Evolutionary conservation across 2,113 vertebrate genomes (phyloP).

Genomic region (Myiagra hebetior): DNA sequence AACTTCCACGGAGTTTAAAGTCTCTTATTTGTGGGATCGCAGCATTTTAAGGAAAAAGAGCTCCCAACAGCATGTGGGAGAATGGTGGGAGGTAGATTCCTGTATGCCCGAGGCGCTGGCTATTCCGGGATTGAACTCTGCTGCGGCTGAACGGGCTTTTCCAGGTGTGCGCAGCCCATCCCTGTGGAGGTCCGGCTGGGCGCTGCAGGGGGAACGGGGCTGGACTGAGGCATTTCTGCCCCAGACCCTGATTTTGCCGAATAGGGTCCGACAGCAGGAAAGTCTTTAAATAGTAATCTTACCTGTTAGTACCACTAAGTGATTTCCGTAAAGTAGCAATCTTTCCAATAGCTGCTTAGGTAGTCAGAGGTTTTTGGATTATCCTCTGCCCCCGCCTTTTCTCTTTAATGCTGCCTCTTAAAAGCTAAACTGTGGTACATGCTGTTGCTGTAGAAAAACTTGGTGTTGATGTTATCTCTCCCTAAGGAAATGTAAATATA

Average conservation of each 20-base stretch:
- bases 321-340: neutral
- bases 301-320: too few relatives aligned
- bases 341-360: neutral
- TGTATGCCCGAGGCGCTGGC: neutral
- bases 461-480: neutral
- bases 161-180: neutral
- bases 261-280: neutral
- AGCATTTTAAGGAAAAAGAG: neutral
- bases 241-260: neutral
- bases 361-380: neutral
- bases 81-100: neutral
- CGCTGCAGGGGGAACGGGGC: too few relatives aligned
- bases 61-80: neutral
- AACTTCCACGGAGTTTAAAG: neutral
- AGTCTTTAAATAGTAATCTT: neutral
- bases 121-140: neutral
- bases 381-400: neutral
- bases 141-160: neutral
- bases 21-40: neutral
- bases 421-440: neutral
- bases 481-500: neutral
- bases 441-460: neutral
- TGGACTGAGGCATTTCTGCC: rapidly evolving
- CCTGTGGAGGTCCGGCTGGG: neutral
- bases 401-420: neutral